Evolutionary conservation across 2,888 invertebrate genomes (phyloP), one percentile per base, ranked within the genome.

Genomic region (Leucozona laternaria): DNA sequence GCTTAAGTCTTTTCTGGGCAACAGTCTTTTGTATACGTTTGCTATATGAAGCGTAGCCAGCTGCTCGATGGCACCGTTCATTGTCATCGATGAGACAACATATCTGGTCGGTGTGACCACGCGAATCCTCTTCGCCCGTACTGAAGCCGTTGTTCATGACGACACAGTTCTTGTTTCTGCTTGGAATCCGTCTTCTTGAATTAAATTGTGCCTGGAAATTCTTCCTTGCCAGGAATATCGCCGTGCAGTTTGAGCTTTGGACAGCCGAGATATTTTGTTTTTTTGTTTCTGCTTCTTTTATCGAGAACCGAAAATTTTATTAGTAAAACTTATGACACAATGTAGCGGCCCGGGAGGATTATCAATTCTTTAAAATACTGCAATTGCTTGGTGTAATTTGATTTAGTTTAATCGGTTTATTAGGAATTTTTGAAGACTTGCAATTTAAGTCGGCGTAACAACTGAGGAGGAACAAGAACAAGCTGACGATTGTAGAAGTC

Each of bases 11-110:
- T 90, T 97, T 95, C 91, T 98, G 98, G 71, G 97, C 96, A 43
- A 98, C 98, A 78, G 97, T 98, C 93, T 98, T 98, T 93, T 98
- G 98, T 90, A 99, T 98, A 89, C 98, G 95, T 93, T 99, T 98
- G 93, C 97, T 98, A 93, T 98, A 99, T 58, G 98, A 97, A 89
- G 99, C 99, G 94, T 92, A 91, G 20, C 92, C 92, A 66, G 92
- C 98, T 77, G 96, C 95, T 91, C 97, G 95, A 88, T 95, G 94
- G 93, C 98, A 99, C 89, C 97, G 94, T 89, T 96, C 96, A 88
- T 96, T 95, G 92, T 97, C 97, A 93, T 97, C 97, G 90, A 98
- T 95, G 89, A 98, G 94, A 94, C 98, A 98, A 94, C 98, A 98
- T 91, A 96, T 96, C 94, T 97, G 97, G 91, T 97, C 97, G 81